Conservation (phyloP, 2,888 invertebrate genomes). For the Drosophila cyrtoloma region DNA sequence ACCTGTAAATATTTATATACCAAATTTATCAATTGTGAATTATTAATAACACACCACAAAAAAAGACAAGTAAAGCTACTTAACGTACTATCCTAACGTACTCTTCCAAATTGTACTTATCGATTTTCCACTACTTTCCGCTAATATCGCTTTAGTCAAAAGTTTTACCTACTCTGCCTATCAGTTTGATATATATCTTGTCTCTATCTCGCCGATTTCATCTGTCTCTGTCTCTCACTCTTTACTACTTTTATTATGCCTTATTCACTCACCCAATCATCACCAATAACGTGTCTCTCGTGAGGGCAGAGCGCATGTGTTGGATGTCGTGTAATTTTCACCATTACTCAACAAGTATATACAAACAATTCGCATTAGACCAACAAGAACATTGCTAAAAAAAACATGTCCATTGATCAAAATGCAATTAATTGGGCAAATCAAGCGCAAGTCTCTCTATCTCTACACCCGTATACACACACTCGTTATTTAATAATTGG, state of each 20-base stretch:
- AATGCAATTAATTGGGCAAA: slow-evolving; percentile 56
- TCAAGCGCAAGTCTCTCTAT: slow-evolving; percentile 57
- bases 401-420: slow-evolving; percentile 54
- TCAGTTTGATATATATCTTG: slow-evolving; percentile 30
- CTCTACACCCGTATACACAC: slow-evolving; percentile 50
- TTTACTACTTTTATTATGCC: slow-evolving; percentile 40
- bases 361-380: slow-evolving; percentile 63
- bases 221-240: slow-evolving; percentile 32
- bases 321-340: slow-evolving; percentile 85
- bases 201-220: slow-evolving; percentile 28
- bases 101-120: slow-evolving; percentile 75
- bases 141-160: slow-evolving; percentile 64
- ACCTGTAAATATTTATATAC: slow-evolving; percentile 76
- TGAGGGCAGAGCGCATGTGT: slow-evolving; percentile 86
- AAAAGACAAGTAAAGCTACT: slow-evolving; percentile 40
- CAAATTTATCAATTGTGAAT: slow-evolving; percentile 72
- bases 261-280: slow-evolving; percentile 66
- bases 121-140: slow-evolving; percentile 53
- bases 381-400: slow-evolving; percentile 67
- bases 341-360: slow-evolving; percentile 68
- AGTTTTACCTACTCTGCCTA: slow-evolving; percentile 41
- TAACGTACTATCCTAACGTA: slow-evolving; percentile 53
- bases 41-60: slow-evolving; percentile 66
- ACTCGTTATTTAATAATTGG: slow-evolving; percentile 54
- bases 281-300: slow-evolving; percentile 85